Base-by-base conservation (phyloP, 1,140 invertebrate species). In the Zaprionus camerounensis region DNA sequence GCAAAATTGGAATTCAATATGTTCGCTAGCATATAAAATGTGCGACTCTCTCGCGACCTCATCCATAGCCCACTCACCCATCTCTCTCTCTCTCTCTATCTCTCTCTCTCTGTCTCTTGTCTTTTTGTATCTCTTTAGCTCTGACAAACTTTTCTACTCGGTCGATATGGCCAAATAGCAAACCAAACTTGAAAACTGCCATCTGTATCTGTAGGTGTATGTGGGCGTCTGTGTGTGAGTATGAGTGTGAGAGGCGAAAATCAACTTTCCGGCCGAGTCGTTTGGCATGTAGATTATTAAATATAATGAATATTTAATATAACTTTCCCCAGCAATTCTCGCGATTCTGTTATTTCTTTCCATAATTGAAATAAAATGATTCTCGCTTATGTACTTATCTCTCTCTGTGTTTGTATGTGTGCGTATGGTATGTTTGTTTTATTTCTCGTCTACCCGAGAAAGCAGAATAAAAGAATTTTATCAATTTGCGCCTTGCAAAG, bases 1-100 rank as follows among this genome's bases (percentile, higher is more conserved):
- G 75, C 78, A 69, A 81, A 90, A 88, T 88, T 88, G 85, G 84
- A 90, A 88, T 88, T 88, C 85, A 88, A 88, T 88, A 90, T 88
- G 84, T 88, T 86, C 75, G 75, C 79, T 26, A 66, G 66, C 75
- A 84, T 84, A 84, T 84, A 78, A 85, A 78, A 78, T 85, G 82
- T 66, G 63, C 26, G 56, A 62, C 57, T 72, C 38, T 56, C 62
- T 71, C 57, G 49, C 57, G 53, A 56, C 49, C 58, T 59, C 46
- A 3, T 34, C 31, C 31, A 34, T 9, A 34, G 38, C 38, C 38
- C 38, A n/a, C 38, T n/a, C 38, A 5, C 38, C 2, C 34, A 17
- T 12, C 17, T 28, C 9, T 5, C 15, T 5, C 46, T 17, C 44
- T 2, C 7, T 9, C 13, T 44, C 36, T 44, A 34, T 46, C n/a